A percentile compares a stretch with the other conserved stretches of the same genome.
phyloP scores from a whole-genome alignment of 2,888 invertebrate genomes.

The Drosophila cognata region DNA sequence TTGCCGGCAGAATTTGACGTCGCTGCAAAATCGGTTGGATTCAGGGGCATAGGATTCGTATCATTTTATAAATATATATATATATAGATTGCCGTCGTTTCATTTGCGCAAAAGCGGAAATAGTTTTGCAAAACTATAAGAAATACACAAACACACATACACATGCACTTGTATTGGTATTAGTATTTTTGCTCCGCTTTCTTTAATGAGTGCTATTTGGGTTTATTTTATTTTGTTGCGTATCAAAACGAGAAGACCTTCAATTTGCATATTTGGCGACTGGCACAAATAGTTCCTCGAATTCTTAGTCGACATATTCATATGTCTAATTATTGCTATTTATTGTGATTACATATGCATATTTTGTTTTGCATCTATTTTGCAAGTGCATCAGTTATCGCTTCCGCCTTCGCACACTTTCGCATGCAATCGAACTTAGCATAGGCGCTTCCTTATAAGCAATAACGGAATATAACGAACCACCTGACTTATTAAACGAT shows the following conservation, averaged over 20 bases:
- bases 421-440: slow-evolving; percentile 27
- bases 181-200: slow-evolving; percentile 7
- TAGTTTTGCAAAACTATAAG: slow-evolving; percentile 61
- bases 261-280: slow-evolving; percentile 32
- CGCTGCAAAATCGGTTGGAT: slow-evolving; percentile 8
- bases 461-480: slow-evolving; percentile 21
- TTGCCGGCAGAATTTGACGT: slow-evolving; percentile 52
- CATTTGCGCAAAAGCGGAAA: slow-evolving; percentile 73
- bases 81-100: slow-evolving; percentile 28
- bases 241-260: slow-evolving; percentile 52
- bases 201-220: slow-evolving; percentile 11
- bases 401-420: slow-evolving; percentile 41
- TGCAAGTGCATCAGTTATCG: slow-evolving; percentile 11
- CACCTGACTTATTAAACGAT: slow-evolving; percentile 54
- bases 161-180: background rate
- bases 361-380: slow-evolving; percentile 9
- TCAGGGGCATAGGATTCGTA: slow-evolving; percentile 25
- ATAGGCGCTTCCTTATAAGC: slow-evolving; percentile 57
- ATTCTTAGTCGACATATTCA: slow-evolving; percentile 24
- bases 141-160: background rate
- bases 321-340: slow-evolving; percentile 31
- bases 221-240: slow-evolving; percentile 22
- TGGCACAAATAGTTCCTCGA: slow-evolving; percentile 43
- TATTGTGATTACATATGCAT: slow-evolving; percentile 6
- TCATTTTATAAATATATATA: slow-evolving; percentile 22